Base-by-base conservation (phyloP, 2,113 vertebrate genomes). In the Oplegnathus fasciatus region DNA sequence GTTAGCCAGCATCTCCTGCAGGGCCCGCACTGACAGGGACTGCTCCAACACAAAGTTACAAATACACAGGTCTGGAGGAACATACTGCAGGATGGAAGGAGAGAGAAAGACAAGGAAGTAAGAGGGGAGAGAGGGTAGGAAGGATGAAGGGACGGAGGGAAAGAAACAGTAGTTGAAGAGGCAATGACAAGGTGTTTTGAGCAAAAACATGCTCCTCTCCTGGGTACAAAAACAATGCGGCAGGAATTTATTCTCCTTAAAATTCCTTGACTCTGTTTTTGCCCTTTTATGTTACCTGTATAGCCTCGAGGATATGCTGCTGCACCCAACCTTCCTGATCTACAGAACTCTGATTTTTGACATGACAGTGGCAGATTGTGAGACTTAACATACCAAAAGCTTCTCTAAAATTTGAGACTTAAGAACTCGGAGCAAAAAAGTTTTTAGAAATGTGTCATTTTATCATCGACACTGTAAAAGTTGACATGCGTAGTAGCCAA, bases 21-120 rank as follows among this genome's bases (percentile, higher is more conserved):
- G 97, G 50, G 98, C 98, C 92, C 98, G 96, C 88, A 99, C 98
- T 30, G 98, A 99, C 0, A 99, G 94, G 57, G 98, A 97, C 94
- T 99, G 98, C 90, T 99, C 98, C 96, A 99, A 93, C 83, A 99
- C 97, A 61, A 99, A 99, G 95, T 95, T 98, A 95, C 98, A 99
- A 91, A 99, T 92, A 34, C 97, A 99, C 92, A 99, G 95, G 94
- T 99, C 98, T 34, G 98, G 98, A 96, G 98, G 98, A 90, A 99
- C 96, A 96, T 96, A 96, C 98, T 99, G 97, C 78, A 78, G 48
- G 37, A 44, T 0, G 55, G 15, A 77, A 26, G 32, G 46, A 42
- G 4, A 32, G 30, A 32, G 30, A 50, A 8, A 60, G 13, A 62
- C 9, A 30, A 15, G 14, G 6, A 22, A 2, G 30, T 14, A 9